Conservation (phyloP, 2,797 vertebrate species). For the Schizothorax lantsangensis region DNA sequence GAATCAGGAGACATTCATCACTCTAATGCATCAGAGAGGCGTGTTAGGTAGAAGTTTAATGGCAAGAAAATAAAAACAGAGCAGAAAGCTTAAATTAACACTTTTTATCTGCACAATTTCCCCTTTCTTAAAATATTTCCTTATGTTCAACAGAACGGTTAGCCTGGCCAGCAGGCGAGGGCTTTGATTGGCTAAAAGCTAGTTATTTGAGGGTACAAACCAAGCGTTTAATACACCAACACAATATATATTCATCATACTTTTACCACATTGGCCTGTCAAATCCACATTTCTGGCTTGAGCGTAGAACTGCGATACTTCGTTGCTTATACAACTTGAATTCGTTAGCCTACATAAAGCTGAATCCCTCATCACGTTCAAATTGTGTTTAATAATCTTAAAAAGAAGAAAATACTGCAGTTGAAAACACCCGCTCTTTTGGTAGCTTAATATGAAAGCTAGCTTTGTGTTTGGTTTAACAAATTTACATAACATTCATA, state of each 20-base stretch:
- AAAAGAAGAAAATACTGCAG: conserved; percentile 36
- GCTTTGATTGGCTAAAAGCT: conserved; percentile 38
- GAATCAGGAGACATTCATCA: conserved; percentile 47
- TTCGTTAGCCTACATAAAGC: not conserved
- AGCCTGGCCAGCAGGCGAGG: conserved; percentile 58
- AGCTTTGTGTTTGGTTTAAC: conserved; percentile 47
- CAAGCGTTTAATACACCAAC: conserved; percentile 33
- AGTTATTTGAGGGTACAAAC: conserved; percentile 9
- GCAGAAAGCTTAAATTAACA: conserved; percentile 44
- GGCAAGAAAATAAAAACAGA: conserved; percentile 22
- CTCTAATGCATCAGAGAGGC: conserved; percentile 30
- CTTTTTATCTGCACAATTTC: conserved; percentile 22
- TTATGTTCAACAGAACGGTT: conserved; percentile 33
- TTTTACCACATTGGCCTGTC: not conserved
- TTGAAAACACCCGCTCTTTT: conserved; percentile 36
- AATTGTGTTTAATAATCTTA: not conserved
- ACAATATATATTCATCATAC: conserved; percentile 21
- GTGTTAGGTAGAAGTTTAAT: conserved; percentile 43
- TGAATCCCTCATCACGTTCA: conserved; percentile 15
- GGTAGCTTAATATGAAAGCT: conserved; percentile 50
- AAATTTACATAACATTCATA: conserved; percentile 55
- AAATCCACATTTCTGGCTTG: conserved; percentile 1
- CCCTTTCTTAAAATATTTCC: conserved; percentile 28
- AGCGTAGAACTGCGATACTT: not conserved
- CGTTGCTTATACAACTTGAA: not conserved